Conservation (phyloP, 92 coral and sea anemone species). For the Micromussa lordhowensis region DNA sequence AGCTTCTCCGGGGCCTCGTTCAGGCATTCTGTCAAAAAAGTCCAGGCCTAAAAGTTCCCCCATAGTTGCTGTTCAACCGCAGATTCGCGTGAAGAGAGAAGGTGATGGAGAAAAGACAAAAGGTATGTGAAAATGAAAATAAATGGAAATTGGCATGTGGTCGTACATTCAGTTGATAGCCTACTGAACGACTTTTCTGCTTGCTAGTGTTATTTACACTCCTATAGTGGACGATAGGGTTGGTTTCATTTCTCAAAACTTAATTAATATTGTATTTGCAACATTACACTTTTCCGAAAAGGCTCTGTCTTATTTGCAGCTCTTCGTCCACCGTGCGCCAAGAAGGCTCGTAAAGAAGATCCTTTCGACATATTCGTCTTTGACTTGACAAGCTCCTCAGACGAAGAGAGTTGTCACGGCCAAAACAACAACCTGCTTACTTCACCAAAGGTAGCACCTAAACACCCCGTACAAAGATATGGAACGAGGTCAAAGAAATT, state of each 20-base stretch:
- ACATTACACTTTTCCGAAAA: neutral
- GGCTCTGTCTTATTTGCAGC: neutral
- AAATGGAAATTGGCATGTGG: neutral
- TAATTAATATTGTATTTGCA: neutral
- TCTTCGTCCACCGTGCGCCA: slow-evolving; percentile 11
- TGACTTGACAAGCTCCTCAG: slow-evolving; percentile 73
- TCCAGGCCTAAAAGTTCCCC: slow-evolving; percentile 85
- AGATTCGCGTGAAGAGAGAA: slow-evolving; percentile 67
- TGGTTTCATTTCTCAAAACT: neutral
- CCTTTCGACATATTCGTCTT: slow-evolving; percentile 78
- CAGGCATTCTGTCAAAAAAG: slow-evolving; percentile 16
- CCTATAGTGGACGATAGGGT: no score
- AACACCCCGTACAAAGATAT: neutral
- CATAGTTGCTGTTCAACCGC: slow-evolving; percentile 89
- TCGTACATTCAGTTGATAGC: neutral
- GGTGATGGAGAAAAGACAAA: slow-evolving; percentile 3
- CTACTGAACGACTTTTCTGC: neutral
- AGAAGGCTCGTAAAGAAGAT: slow-evolving; percentile 53
- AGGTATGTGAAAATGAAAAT: neutral
- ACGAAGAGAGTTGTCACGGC: slow-evolving; percentile 20
- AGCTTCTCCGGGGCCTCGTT: slow-evolving; percentile 22
- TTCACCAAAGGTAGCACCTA: neutral
- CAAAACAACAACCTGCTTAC: neutral
- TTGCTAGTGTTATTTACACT: no score
- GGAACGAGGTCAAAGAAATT: slow-evolving; percentile 41